Conservation (phyloP, 2,888 invertebrate genomes). For the Coenonympha glycerion region DNA sequence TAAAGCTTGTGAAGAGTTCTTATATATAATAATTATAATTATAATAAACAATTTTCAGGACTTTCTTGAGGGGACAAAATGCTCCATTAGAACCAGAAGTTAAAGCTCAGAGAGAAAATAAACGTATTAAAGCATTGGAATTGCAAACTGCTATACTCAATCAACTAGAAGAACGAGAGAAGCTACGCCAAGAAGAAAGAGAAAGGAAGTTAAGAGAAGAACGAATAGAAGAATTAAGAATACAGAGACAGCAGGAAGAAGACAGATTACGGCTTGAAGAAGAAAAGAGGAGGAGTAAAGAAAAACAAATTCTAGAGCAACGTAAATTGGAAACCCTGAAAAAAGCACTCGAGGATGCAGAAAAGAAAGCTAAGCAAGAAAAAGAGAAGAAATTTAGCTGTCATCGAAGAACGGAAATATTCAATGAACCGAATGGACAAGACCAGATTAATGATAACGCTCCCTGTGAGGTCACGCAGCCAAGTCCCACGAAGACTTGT, state of each 20-base stretch:
- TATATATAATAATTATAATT: background rate
- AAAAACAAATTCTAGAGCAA: conserved; percentile 82
- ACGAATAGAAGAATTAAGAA: conserved; percentile 84
- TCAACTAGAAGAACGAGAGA: conserved; percentile 89
- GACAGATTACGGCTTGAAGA: conserved; percentile 81
- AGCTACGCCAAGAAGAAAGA: conserved; percentile 83
- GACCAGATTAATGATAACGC: conserved; percentile 35
- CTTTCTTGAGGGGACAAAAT: conserved; percentile 90
- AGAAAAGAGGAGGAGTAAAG: conserved; percentile 80
- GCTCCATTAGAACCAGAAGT: conserved; percentile 86
- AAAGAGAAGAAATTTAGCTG: conserved; percentile 72
- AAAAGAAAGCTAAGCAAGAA: conserved; percentile 81
- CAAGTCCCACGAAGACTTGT: conserved; percentile 29
- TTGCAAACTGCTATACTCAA: conserved; percentile 90
- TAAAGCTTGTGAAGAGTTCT: background rate
- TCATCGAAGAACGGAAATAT: conserved; percentile 45
- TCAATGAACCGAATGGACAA: conserved; percentile 36
- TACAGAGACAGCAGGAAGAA: conserved; percentile 83
- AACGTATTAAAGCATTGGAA: conserved; percentile 87
- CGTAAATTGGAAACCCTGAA: conserved; percentile 84
- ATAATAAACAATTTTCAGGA: conserved; percentile 50
- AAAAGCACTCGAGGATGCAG: conserved; percentile 86
- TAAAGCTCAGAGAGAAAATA: conserved; percentile 86
- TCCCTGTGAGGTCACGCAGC: conserved; percentile 35
- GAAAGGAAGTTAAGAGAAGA: conserved; percentile 85